Conservation (phyloP, 2,888 invertebrate genomes). For the Lithosia quadra region DNA sequence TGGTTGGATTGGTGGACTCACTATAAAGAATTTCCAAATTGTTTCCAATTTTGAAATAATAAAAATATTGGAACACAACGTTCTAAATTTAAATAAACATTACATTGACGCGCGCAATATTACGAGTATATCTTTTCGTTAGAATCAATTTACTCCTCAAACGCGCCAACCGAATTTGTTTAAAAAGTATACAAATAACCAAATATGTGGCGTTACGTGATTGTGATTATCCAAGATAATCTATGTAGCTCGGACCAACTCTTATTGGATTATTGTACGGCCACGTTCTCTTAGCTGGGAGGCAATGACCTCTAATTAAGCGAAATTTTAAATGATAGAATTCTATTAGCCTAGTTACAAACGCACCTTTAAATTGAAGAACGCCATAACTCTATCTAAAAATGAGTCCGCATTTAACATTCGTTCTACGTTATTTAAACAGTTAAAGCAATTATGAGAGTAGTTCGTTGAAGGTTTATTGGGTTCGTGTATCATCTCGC, state of each 20-base stretch:
- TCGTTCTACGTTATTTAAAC: constrained; percentile 48
- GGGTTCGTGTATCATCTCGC: background rate
- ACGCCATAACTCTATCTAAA: constrained; percentile 31
- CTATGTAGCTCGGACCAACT: background rate
- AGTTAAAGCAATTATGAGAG: constrained; percentile 40
- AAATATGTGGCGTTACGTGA: constrained; percentile 2
- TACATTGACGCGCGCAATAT: background rate
- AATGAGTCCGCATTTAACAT: constrained; percentile 45
- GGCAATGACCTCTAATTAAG: constrained; percentile 47
- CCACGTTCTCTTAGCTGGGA: constrained; percentile 2
- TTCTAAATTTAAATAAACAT: background rate
- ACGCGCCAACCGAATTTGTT: background rate
- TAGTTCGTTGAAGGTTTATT: constrained; percentile 31
- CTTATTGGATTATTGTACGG: constrained; percentile 18
- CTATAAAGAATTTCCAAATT: background rate
- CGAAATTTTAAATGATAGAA: constrained; percentile 43
- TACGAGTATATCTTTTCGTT: too few relatives aligned
- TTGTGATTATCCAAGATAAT: constrained; percentile 5
- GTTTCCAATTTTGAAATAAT: background rate
- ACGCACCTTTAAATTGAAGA: constrained; percentile 35
- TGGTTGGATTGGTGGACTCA: too few relatives aligned
- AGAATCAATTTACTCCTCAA: background rate
- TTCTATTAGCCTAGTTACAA: constrained; percentile 46
- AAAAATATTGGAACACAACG: background rate
- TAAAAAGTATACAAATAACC: background rate